phyloP scores from a whole-genome alignment of 2,113 vertebrate genomes.

The Turdus rufiventris region DNA sequence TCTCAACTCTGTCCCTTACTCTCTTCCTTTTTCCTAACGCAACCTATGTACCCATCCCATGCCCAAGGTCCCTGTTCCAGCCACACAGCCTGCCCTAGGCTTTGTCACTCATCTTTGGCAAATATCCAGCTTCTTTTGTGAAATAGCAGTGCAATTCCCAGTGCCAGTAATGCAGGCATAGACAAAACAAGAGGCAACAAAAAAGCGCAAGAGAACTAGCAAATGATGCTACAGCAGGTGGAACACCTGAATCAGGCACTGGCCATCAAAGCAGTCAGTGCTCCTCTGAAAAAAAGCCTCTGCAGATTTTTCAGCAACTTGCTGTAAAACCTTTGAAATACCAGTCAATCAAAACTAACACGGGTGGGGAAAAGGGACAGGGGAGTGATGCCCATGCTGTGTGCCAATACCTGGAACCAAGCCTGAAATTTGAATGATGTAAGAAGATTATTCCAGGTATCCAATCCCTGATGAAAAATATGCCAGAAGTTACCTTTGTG shows the following conservation, averaged over 20 bases:
- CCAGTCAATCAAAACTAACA: not conserved
- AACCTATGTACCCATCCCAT: not conserved
- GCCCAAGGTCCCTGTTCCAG: accelerated
- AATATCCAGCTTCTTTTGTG: not conserved
- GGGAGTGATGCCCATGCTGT: not conserved
- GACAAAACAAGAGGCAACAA: not conserved
- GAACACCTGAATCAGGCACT: not conserved
- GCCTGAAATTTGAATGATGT: not conserved
- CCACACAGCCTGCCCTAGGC: not conserved
- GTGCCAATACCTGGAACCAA: not conserved
- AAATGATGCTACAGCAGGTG: not conserved
- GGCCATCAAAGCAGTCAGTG: accelerated
- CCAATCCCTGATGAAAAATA: not conserved
- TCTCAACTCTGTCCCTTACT: not conserved
- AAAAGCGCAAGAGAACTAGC: not conserved
- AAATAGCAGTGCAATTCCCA: not conserved
- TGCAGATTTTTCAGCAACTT: not conserved
- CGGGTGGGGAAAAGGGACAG: not conserved
- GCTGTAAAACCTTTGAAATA: not conserved
- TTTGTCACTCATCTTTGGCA: not conserved
- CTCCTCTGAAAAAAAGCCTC: not conserved
- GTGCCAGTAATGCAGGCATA: not conserved
- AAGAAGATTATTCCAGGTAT: not conserved
- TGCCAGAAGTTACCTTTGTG: not conserved
- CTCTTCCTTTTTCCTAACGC: not conserved